A percentile compares a stretch with the other conserved stretches of the same genome.
Conservation (phyloP, 30 jellyfish, hydroid and myxozoan genomes). For the Aurelia sp. region DNA sequence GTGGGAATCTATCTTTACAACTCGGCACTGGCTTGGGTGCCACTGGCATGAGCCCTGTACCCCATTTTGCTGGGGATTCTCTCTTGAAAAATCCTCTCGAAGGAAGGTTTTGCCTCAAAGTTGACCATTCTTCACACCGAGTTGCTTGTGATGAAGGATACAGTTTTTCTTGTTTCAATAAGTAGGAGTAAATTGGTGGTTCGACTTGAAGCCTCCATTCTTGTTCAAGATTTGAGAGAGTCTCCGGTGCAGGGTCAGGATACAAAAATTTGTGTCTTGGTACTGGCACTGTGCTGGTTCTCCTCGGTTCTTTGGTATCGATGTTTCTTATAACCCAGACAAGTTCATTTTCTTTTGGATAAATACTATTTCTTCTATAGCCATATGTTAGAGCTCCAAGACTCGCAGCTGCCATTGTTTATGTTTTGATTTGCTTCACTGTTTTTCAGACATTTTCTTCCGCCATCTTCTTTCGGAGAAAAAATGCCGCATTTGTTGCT, state of each 20-base stretch:
- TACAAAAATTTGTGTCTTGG: conserved; percentile 67
- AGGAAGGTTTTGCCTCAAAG: conserved; percentile 78
- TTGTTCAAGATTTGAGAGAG: conserved; percentile 39
- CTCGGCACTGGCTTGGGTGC: conserved; percentile 9
- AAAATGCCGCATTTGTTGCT: conserved; percentile 43
- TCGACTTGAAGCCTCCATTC: conserved; percentile 81
- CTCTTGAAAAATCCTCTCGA: conserved; percentile 29
- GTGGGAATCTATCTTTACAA: conserved; percentile 56
- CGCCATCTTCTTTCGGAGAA: conserved; percentile 31
- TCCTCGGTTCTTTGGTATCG: conserved; percentile 72
- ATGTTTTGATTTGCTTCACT: not conserved
- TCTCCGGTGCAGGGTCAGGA: conserved; percentile 25
- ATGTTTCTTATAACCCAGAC: conserved; percentile 74
- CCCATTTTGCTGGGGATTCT: conserved; percentile 78
- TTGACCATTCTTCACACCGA: conserved; percentile 92
- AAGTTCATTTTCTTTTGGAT: conserved; percentile 68
- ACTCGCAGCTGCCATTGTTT: conserved; percentile 45
- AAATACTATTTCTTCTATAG: conserved; percentile 28
- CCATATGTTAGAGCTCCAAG: conserved; percentile 55
- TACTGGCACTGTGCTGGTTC: conserved; percentile 77
- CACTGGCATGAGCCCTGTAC: conserved; percentile 46
- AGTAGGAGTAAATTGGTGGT: conserved; percentile 62
- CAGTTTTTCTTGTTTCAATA: conserved; percentile 13
- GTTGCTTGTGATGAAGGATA: conserved; percentile 75
- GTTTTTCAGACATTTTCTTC: not conserved